Evolutionary conservation across 30 jellyfish, hydroid and myxozoan genomes (phyloP).

Genomic region (Aurelia aurita complex sp. Pacific): DNA sequence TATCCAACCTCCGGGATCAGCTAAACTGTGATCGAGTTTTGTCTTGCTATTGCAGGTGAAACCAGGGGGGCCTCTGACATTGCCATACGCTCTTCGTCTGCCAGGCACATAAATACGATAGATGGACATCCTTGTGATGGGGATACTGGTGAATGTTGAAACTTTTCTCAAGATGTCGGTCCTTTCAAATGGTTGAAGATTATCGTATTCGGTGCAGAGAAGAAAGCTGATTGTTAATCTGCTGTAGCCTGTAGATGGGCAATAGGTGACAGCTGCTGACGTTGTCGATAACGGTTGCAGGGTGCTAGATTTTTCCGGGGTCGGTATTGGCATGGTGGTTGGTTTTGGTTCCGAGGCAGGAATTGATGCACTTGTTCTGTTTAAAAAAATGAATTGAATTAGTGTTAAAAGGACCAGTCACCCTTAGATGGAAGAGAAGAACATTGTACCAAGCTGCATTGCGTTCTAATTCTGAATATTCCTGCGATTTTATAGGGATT

Average conservation of each 20-base stretch:
- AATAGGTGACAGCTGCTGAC: conserved; percentile 19
- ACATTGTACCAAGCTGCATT: no score
- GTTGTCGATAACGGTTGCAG: not conserved
- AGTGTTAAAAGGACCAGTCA: no score
- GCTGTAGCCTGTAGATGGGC: conserved; percentile 18
- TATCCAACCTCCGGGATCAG: conserved; percentile 47
- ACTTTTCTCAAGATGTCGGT: conserved; percentile 25
- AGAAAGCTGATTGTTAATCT: conserved; percentile 39
- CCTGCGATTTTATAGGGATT: no score
- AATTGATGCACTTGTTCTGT: conserved; percentile 17
- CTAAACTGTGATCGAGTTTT: conserved; percentile 49
- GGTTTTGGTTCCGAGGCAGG: conserved; percentile 29
- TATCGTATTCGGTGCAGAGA: conserved; percentile 26
- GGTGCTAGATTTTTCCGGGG: no score
- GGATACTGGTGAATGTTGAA: conserved; percentile 13
- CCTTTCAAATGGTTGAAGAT: conserved; percentile 10
- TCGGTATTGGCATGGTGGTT: no score
- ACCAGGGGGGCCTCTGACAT: conserved; percentile 31
- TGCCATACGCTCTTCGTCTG: conserved; percentile 17
- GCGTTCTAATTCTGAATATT: no score
- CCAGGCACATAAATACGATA: conserved; percentile 18
- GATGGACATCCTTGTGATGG: conserved; percentile 17
- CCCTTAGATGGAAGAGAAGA: no score
- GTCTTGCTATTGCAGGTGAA: conserved; percentile 14
- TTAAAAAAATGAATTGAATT: no score